phyloP scores from a whole-genome alignment of 2,797 vertebrate genomes.

The Podarcis siculus region DNA sequence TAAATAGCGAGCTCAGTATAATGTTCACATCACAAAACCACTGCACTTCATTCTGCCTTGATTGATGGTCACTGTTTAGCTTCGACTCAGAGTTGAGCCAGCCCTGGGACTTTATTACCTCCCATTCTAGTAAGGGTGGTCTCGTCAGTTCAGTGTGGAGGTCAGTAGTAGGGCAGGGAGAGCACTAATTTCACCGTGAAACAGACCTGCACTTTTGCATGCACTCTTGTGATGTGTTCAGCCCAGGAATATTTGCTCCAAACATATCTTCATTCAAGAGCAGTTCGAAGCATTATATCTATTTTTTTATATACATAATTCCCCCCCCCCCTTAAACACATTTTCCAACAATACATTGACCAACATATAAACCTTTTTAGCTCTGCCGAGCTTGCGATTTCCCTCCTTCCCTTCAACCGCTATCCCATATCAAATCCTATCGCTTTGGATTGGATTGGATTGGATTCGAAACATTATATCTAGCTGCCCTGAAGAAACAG shows the following conservation, averaged over 20 bases:
- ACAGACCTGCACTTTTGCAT: constrained; percentile 61
- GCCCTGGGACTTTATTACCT: constrained; percentile 80
- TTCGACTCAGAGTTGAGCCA: constrained; percentile 72
- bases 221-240: constrained; percentile 48
- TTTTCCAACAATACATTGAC: no score
- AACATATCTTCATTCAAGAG: constrained; percentile 25
- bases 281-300: neutral
- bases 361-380: no score
- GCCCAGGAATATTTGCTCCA: constrained; percentile 31
- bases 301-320: no score
- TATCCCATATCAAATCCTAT: no score
- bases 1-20: constrained; percentile 76
- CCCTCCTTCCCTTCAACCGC: no score
- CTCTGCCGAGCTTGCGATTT: no score
- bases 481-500: no score
- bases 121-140: constrained; percentile 82
- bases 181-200: constrained; percentile 72
- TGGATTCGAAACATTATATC: no score
- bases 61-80: constrained; percentile 79
- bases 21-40: constrained; percentile 82
- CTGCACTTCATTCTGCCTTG: constrained; percentile 78
- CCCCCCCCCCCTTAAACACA: no score
- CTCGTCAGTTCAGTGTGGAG: constrained; percentile 82
- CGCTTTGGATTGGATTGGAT: no score
- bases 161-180: constrained; percentile 80